Conservation (phyloP, 2,797 vertebrate genomes). For the Denticeps clupeoides region DNA sequence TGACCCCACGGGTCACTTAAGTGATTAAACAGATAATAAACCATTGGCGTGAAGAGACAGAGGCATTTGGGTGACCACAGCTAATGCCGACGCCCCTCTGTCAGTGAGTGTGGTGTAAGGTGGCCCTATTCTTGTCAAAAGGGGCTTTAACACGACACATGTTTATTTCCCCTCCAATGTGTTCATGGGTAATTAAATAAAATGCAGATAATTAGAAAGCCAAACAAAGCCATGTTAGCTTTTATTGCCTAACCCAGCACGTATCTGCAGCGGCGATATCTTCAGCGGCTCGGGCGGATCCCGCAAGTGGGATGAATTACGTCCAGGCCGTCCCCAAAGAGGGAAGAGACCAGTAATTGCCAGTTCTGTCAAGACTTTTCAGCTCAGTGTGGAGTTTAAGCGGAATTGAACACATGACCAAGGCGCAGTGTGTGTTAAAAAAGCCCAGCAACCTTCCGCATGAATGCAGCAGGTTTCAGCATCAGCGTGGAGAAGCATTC, state of each 20-base stretch:
- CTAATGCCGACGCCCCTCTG: not conserved
- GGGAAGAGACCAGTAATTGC: no score
- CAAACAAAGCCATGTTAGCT: slow-evolving; percentile 25
- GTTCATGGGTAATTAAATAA: slow-evolving; percentile 20
- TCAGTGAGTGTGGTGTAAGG: no score
- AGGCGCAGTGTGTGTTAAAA: no score
- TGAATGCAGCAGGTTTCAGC: no score
- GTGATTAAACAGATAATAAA: slow-evolving; percentile 35
- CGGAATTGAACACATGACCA: no score
- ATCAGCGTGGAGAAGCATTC: no score
- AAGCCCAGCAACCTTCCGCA: no score
- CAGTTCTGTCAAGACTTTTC: no score
- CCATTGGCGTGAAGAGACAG: slow-evolving; percentile 9
- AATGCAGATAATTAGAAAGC: slow-evolving; percentile 21
- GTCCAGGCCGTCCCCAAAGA: slow-evolving; percentile 6
- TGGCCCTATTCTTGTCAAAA: slow-evolving; percentile 5
- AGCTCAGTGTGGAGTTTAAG: no score
- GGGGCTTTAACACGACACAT: slow-evolving; percentile 14
- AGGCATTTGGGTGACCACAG: not conserved
- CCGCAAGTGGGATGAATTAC: slow-evolving; percentile 24
- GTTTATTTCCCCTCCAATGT: slow-evolving; percentile 21
- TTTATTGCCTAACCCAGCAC: slow-evolving; percentile 16
- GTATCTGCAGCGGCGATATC: no score
- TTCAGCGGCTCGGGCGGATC: no score
- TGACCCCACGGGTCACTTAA: slow-evolving; percentile 21